Percentiles rank a stretch among this genome's conserved stretches.
These are phyloP conservation scores for Hydriomena furcata DNA, from an alignment of 2,888 invertebrate genomes.

Conservation along the genomic window DNA sequence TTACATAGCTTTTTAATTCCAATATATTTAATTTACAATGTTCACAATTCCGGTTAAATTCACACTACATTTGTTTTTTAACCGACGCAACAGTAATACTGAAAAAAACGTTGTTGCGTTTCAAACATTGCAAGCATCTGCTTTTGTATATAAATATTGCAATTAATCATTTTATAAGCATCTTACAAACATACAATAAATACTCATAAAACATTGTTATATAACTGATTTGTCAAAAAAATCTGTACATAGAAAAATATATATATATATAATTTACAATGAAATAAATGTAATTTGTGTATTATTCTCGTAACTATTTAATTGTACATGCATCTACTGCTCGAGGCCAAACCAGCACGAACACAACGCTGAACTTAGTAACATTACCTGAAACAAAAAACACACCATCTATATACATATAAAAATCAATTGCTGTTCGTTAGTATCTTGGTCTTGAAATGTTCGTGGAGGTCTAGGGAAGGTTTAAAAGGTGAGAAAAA, in stretches of 20 bases:
- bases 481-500: no score
- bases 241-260: constrained; percentile 54
- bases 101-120: constrained; percentile 54
- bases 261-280: constrained; percentile 37
- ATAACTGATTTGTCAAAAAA: constrained; percentile 44
- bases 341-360: constrained; percentile 44
- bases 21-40: constrained; percentile 53
- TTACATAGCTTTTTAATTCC: constrained; percentile 77
- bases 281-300: constrained; percentile 31
- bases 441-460: no score
- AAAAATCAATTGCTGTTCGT: no score
- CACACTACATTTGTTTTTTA: constrained; percentile 44
- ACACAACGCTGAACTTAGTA: constrained; percentile 54
- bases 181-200: constrained; percentile 46
- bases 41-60: constrained; percentile 39
- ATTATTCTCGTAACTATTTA: constrained; percentile 40
- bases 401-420: background rate
- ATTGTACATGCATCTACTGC: constrained; percentile 64
- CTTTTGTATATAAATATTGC: constrained; percentile 29
- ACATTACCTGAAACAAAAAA: constrained; percentile 56
- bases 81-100: constrained; percentile 66
- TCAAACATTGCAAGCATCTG: constrained; percentile 34
- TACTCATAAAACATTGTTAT: constrained; percentile 42
- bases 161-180: constrained; percentile 46
- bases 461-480: no score